Percentiles rank a stretch among this genome's conserved stretches.
Conservation (phyloP, 2,797 vertebrate species). For the Takifugu rubripes region DNA sequence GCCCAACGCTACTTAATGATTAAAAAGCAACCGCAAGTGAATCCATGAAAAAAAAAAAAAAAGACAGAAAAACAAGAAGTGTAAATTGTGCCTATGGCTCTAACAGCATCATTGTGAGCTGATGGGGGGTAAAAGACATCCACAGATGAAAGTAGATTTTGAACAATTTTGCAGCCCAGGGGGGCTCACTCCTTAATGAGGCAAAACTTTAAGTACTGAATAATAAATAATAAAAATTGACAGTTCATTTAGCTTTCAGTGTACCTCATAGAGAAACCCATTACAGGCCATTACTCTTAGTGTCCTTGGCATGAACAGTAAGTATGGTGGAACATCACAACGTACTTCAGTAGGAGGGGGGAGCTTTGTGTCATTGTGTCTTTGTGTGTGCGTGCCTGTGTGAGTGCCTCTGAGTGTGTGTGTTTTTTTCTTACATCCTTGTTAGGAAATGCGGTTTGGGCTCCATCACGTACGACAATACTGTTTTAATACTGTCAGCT, state of each 20-base stretch:
- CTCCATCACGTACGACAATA: no score
- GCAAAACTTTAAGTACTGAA: conserved; percentile 99
- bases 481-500: no score
- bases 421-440: not conserved
- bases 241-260: conserved; percentile 98
- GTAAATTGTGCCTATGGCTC: conserved; percentile 86
- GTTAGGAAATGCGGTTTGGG: not conserved
- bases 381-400: not conserved
- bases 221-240: conserved; percentile 99
- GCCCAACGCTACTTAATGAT: conserved; percentile 64
- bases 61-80: conserved; percentile 71
- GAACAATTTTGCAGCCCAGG: conserved; percentile 92
- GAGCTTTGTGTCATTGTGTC: conserved; percentile 2
- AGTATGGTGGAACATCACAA: conserved; percentile 76
- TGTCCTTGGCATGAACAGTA: conserved; percentile 92
- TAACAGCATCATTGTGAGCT: conserved; percentile 80
- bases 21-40: conserved; percentile 71
- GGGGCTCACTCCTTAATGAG: conserved; percentile 95
- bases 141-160: conserved; percentile 97
- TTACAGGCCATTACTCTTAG: conserved; percentile 96
- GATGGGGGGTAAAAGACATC: conserved; percentile 91
- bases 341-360: conserved; percentile 21
- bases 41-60: conserved; percentile 42
- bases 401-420: not conserved
- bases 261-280: conserved; percentile 96